Base-by-base conservation (phyloP, 2,888 invertebrate genomes). In the Cephus sareptanus region DNA sequence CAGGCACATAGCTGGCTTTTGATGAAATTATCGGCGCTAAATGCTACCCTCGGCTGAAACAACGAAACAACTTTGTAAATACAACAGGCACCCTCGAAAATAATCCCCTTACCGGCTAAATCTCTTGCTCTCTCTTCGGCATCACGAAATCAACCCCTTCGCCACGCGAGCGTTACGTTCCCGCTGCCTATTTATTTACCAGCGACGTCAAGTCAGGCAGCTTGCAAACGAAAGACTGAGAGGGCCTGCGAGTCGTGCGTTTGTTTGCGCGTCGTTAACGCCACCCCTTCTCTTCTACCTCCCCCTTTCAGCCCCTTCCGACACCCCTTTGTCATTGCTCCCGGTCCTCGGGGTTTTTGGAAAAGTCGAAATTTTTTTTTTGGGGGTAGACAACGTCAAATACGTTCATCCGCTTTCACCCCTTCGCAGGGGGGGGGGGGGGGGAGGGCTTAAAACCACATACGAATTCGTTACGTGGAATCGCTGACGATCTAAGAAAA, bases 1-100 rank as follows among this genome's bases (percentile, higher is more conserved):
- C 56, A 56, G 56, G 69, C 68, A 69, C 69, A 40, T 80, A 83
- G 80, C 82, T 81, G 79, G 70, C 82, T 79, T 82, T 78, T 79
- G 82, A 85, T 83, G 83, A 82, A 82, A 85, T 86, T 85, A 85
- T 85, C 82, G 82, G 75, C 79, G 76, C 71, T 79, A 82, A 82
- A 78, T 82, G 78, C 79, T 34, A 74, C 76, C 76, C 80, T 80
- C 81, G 9, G 9, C 9, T 56, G 23, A 56, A 56, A 56, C 56
- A 23, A 23, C 23, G 56, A 2, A 56, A 23, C 56, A 23, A 56
- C 23, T 56, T 56, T 56, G 56, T 9, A 56, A 56, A 56, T 56
- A 56, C 56, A 56, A 23, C 9, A 23, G 56, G 23, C 56, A 56
- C 56, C 56, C 56, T 56, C 56, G 9, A 56, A 56, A 56, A 23